Base-by-base conservation (phyloP, 2,888 invertebrate species). In the Callosobruchus maculatus region DNA sequence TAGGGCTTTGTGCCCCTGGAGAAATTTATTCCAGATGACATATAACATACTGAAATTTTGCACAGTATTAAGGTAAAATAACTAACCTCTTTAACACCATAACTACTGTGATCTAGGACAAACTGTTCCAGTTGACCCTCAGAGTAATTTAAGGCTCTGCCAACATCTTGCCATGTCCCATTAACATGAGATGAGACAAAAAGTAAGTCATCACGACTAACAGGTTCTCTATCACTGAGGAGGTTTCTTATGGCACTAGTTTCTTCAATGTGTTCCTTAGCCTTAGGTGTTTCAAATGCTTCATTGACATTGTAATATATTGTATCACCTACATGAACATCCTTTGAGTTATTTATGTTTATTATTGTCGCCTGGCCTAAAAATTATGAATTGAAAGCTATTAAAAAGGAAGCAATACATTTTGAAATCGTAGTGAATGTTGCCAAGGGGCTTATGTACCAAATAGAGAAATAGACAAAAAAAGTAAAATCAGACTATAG, bases 51-150 rank as follows among this genome's bases (percentile, higher is more conserved):
- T n/a, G n/a, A n/a, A n/a, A n/a, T n/a, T n/a, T n/a, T n/a, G n/a
- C n/a, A n/a, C n/a, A n/a, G n/a, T n/a, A n/a, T n/a, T n/a, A 72
- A 70, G 70, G 70, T 26, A 80, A 86, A 91, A 26, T 13, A 13
- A 13, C 49, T 49, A 49, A 49, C 92, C 89, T 92, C 92, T 74
- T 89, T 88, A 68, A 91, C 86, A 21, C 90, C 91, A 83, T 87
- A 88, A 73, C 86, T 86, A 30, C 88, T 87, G 76, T 88, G 83
- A 78, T 88, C 85, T 77, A 86, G 86, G 78, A 90, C 88, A 77
- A 90, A 89, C 70, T 92, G 91, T 78, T 91, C 90, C 79, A 92
- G 90, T 81, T 90, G 88, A 0, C 91, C 92, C 74, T 90, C 89
- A 13, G 74, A 76, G 72, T 71, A 75, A 49, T 72, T 70, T 21